Conservation (phyloP, 2,113 vertebrate species). For the Serinus canaria region DNA sequence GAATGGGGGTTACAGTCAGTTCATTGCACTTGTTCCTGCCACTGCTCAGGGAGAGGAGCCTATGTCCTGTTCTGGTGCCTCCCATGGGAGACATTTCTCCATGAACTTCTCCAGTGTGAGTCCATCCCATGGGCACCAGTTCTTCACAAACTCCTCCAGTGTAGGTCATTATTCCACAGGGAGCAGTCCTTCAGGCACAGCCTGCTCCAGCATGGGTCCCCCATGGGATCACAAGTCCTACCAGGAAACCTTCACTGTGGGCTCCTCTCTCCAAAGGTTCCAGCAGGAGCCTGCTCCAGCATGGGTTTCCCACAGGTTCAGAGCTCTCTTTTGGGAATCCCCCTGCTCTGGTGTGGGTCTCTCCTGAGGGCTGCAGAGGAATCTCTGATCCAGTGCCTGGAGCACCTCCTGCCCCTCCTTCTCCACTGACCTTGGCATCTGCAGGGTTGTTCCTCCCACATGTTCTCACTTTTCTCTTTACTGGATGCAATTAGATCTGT, state of each 20-base stretch:
- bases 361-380: rapidly evolving
- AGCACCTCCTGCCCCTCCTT: not conserved
- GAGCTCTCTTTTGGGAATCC: not conserved
- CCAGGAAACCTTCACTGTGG: not conserved
- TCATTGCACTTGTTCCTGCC: not conserved
- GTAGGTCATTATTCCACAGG: rapidly evolving
- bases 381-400: rapidly evolving
- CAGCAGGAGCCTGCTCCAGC: not conserved
- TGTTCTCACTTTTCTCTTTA: not conserved
- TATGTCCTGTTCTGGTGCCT: not conserved
- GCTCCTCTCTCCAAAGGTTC: not conserved
- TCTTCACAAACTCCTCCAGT: not conserved
- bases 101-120: rapidly evolving
- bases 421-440: not conserved
- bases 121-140: rapidly evolving
- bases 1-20: not conserved
- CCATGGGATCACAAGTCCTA: not conserved
- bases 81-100: rapidly evolving
- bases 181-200: not conserved
- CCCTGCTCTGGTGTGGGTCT: not conserved
- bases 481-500: not conserved
- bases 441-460: not conserved
- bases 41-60: not conserved
- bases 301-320: not conserved
- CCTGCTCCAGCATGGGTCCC: not conserved